Evolutionary conservation across 2,797 vertebrate species (phyloP).

Genomic region (Peromyscus melanophrys): DNA sequence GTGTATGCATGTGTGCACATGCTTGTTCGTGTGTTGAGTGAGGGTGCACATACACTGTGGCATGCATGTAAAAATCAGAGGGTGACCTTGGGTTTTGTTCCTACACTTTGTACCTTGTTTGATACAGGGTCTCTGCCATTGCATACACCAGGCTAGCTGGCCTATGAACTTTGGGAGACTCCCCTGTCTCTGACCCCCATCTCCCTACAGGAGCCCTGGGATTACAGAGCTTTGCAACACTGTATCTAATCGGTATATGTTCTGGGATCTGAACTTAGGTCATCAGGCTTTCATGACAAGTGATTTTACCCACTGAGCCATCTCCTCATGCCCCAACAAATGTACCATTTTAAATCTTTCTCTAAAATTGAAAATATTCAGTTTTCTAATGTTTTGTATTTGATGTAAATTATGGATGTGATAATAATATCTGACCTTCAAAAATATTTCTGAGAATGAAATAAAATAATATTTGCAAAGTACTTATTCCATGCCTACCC

Average conservation of each 20-base stretch:
- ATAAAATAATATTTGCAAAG: neutral
- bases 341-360: neutral
- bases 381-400: neutral
- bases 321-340: neutral
- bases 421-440: neutral
- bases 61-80: neutral
- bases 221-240: neutral
- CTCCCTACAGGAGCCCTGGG: neutral
- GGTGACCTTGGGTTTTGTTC: neutral
- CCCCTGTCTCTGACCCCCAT: neutral
- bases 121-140: too few species aligned
- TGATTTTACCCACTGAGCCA: neutral
- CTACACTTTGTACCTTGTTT: neutral
- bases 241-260: neutral
- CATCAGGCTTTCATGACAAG: neutral
- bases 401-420: neutral
- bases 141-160: neutral
- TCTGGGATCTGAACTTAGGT: neutral
- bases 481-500: neutral
- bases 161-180: neutral
- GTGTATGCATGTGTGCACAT: neutral
- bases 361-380: neutral
- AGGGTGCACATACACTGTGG: neutral
- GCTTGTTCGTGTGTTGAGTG: neutral
- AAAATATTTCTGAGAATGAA: neutral